Evolutionary conservation across 2,888 invertebrate genomes (phyloP).

Genomic region (Hypomecis punctinalis): DNA sequence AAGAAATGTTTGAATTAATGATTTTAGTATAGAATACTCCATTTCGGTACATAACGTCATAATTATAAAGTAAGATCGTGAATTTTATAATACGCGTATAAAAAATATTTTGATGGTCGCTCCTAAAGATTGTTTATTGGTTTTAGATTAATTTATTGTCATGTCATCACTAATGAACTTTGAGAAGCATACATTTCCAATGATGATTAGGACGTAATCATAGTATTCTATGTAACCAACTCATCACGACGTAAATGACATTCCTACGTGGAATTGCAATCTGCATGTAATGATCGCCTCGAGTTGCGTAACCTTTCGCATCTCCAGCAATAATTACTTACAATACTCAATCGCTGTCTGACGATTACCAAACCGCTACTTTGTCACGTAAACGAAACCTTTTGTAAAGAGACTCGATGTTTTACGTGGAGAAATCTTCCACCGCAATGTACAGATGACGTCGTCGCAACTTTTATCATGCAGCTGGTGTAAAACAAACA

Average conservation of each 20-base stretch:
- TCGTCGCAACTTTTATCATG: conserved; percentile 8
- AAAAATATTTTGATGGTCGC: neutral
- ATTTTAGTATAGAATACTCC: too few species aligned
- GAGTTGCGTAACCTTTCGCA: conserved; percentile 44
- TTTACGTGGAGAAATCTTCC: conserved; percentile 41
- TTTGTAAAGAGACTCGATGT: conserved; percentile 27
- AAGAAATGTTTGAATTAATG: too few species aligned
- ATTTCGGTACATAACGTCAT: too few species aligned
- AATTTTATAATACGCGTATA: neutral
- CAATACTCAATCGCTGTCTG: conserved; percentile 43
- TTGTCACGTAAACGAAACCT: conserved; percentile 48
- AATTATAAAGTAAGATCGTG: too few species aligned
- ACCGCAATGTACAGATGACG: conserved; percentile 22
- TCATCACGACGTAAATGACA: neutral
- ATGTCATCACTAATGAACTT: too few species aligned
- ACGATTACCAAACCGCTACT: conserved; percentile 43
- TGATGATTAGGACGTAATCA: neutral
- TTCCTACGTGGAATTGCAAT: neutral
- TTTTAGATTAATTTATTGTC: neutral
- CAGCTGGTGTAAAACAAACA: neutral
- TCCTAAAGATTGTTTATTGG: too few species aligned
- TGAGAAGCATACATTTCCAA: neutral
- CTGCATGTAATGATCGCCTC: conserved; percentile 13
- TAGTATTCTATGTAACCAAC: neutral
- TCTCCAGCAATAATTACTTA: conserved; percentile 44